Evolutionary conservation across 2,113 vertebrate genomes (phyloP), one percentile per base, ranked within the genome.

Genomic region (Aythya baeri): DNA sequence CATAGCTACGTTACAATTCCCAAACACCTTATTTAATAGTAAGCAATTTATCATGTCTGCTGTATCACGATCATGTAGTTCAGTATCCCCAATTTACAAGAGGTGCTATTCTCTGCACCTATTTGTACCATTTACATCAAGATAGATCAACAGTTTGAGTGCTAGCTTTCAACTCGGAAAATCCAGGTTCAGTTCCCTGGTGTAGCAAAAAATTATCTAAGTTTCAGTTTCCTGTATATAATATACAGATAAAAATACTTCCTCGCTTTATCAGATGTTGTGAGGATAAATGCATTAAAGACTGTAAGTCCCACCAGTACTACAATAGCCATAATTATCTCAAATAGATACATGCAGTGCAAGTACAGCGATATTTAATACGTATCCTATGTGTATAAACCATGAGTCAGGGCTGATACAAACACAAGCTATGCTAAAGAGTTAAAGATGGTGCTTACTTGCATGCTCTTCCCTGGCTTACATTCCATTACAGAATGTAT

Each of bases 31-130:
- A 84, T 66, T 95, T 94, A 95, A 87, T 75, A n/a, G 81, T 80
- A 67, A 84, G 81, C 54, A 74, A 96, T 96, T 95, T 89, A 95
- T 97, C 96, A 95, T 76, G 73, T 74, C 81, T 91, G 41, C 57
- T 32, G 17, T 85, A 96, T 84, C 86, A 78, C 13, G 7, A 50
- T 43, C 58, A 91, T 67, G 63, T 77, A 90, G 83, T 34, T 84
- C 59, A 76, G 83, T 41, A 73, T 62, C 88, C 88, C 43, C 49
- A 62, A 15, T 91, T 94, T 93, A 87, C 73, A 83, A 73, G 59
- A 82, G 91, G 23, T 0, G 0, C 50, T 92, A 2, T 50, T 58
- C 61, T 93, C 67, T 70, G 7, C 26, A 73, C 57, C 88, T 95
- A 32, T 86, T 87, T 92, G 74, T 82, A 55, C 86, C 67, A 44